These are phyloP conservation scores for Zapus hudsonius DNA, from an alignment of 2,113 vertebrate species.

Conservation along the genomic window DNA sequence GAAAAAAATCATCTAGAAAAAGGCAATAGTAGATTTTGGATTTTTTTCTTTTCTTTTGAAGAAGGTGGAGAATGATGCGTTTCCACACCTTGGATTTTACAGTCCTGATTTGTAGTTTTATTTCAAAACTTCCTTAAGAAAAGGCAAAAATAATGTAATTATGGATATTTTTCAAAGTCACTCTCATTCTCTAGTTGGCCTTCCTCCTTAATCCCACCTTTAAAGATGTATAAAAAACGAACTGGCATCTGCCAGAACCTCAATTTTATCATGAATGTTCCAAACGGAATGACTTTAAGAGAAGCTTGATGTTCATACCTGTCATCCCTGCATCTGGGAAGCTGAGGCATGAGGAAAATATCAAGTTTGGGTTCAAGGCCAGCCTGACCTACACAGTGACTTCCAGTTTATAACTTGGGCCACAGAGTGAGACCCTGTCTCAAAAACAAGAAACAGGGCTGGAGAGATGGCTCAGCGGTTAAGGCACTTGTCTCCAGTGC, in stretches of 20 bases:
- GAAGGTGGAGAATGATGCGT: too few species aligned
- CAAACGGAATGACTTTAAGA: conserved; percentile 8
- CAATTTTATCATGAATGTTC: conserved; percentile 30
- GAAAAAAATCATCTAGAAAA: conserved; percentile 43
- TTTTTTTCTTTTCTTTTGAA: not conserved
- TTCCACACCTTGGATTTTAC: not conserved
- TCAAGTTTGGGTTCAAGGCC: not conserved
- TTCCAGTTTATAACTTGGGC: not conserved
- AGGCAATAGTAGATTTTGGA: not conserved
- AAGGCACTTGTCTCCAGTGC: too few species aligned
- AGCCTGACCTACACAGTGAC: not conserved
- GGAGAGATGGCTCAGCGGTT: too few species aligned
- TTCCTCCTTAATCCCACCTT: conserved; percentile 25
- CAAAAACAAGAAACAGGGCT: not conserved
- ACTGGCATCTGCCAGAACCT: conserved; percentile 33
- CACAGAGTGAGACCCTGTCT: not conserved
- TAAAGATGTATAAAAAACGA: conserved; percentile 58
- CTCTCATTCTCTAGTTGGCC: conserved; percentile 23
- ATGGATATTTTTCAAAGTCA: conserved; percentile 49
- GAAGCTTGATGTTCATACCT: not conserved
- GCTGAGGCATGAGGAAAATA: not conserved
- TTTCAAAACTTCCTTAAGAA: conserved; percentile 50
- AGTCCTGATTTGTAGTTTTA: conserved; percentile 1
- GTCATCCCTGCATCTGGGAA: not conserved
- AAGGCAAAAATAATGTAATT: not conserved